Percentiles rank a stretch among this genome's conserved stretches.
Conservation (phyloP, 1,140 invertebrate genomes). For the Kradibia gibbosae region DNA sequence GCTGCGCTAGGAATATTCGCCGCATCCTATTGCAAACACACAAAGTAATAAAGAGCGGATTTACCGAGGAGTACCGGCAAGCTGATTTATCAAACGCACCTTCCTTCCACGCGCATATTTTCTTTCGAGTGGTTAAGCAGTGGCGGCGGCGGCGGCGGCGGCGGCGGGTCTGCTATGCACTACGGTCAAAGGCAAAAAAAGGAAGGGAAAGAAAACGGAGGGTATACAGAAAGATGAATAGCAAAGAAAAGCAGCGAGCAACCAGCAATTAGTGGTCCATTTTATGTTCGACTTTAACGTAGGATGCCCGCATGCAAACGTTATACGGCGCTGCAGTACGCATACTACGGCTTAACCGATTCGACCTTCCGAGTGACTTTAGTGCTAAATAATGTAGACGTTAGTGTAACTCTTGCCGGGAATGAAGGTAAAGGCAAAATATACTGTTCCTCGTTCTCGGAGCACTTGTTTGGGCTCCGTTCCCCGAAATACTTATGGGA, state of each 20-base stretch:
- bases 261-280: constrained; percentile 32
- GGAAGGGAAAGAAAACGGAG: neutral
- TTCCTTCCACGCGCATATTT: neutral
- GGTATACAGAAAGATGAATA: constrained; percentile 18
- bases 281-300: constrained; percentile 5
- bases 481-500: constrained; percentile 24
- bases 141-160: too few species aligned
- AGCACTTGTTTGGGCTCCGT: neutral
- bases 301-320: constrained; percentile 24
- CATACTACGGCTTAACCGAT: neutral
- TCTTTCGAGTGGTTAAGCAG: neutral
- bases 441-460: neutral
- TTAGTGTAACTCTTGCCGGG: constrained; percentile 15
- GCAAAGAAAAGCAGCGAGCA: constrained; percentile 22
- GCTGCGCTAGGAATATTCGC: neutral
- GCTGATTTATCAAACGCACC: constrained; percentile 19
- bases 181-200: neutral
- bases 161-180: neutral
- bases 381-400: constrained; percentile 44
- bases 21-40: constrained; percentile 14
- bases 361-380: constrained; percentile 35
- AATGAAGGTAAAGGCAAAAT: too few species aligned
- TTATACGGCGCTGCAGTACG: constrained; percentile 24
- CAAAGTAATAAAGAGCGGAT: constrained; percentile 7
- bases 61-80: neutral